These are phyloP conservation scores for Priapulus caudatus DNA, from an alignment of 2,888 invertebrate species.

Conservation along the genomic window DNA sequence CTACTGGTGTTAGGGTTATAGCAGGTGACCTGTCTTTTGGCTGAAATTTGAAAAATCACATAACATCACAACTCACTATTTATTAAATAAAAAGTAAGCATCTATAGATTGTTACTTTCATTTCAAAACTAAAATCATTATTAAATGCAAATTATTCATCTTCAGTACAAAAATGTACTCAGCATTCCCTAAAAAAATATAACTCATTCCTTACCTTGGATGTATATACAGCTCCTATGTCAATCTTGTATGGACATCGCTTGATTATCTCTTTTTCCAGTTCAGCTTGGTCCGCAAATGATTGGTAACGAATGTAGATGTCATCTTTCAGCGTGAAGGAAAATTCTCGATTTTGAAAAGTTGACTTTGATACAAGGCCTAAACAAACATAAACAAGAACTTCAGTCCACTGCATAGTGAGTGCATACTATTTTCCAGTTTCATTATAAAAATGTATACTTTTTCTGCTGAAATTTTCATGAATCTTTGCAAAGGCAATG, in stretches of 20 bases:
- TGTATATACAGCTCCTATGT: conserved; percentile 80
- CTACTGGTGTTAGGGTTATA: conserved; percentile 47
- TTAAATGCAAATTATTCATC: background rate
- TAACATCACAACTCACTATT: background rate
- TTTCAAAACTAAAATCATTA: background rate
- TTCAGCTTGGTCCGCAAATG: conserved; percentile 65
- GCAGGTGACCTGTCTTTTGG: conserved; percentile 44
- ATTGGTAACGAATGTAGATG: conserved; percentile 78
- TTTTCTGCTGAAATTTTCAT: no score
- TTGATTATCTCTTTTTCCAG: conserved; percentile 65
- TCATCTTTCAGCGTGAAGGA: conserved; percentile 88
- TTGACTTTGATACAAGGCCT: no score
- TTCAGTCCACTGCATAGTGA: no score
- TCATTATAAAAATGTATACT: conserved; percentile 7
- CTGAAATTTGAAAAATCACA: conserved; percentile 33
- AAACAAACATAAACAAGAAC: no score
- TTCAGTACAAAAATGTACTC: background rate
- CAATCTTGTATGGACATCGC: conserved; percentile 78
- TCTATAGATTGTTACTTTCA: conserved; percentile 13
- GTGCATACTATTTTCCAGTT: no score
- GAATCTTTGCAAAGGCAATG: no score
- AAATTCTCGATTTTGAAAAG: conserved; percentile 60
- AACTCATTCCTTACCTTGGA: conserved; percentile 28
- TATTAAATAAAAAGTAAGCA: conserved; percentile 11
- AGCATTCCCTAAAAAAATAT: background rate